A percentile compares a stretch with the other conserved stretches of the same genome.
Conservation (phyloP, 2,113 vertebrate species). For the Neogale vison region DNA sequence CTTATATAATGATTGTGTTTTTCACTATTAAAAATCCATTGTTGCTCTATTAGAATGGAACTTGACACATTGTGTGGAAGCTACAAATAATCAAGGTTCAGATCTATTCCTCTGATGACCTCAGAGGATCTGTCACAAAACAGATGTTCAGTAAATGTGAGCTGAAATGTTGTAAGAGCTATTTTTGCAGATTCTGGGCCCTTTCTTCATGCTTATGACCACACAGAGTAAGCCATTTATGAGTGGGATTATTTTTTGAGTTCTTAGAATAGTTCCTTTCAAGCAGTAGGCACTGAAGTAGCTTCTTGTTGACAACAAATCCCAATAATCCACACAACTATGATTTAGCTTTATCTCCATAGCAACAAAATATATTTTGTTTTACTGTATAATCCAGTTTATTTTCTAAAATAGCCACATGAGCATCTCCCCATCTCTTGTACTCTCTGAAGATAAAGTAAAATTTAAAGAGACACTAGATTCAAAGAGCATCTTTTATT, state of each 20-base stretch:
- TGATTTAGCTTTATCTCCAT: neutral
- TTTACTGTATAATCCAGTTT: neutral
- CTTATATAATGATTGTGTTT: neutral
- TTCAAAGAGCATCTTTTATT: neutral
- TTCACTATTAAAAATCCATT: neutral
- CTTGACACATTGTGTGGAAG: neutral
- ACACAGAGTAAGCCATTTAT: neutral
- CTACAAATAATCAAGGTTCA: neutral
- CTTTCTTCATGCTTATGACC: neutral
- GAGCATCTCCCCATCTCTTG: neutral
- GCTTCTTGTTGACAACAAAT: neutral
- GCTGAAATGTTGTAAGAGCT: neutral
- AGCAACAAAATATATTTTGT: neutral
- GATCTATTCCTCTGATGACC: neutral
- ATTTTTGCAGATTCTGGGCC: neutral
- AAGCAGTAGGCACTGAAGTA: neutral
- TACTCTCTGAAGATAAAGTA: neutral
- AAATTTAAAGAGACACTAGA: neutral
- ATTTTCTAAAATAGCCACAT: neutral
- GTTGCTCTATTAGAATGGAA: neutral
- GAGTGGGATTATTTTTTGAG: neutral
- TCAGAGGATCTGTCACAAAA: neutral
- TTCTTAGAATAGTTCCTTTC: neutral
- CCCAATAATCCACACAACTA: neutral
- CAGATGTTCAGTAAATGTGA: neutral